Percentiles rank a stretch among this genome's conserved stretches.
Conservation (phyloP, 92 coral and sea anemone genomes). For the Porites evermanni region DNA sequence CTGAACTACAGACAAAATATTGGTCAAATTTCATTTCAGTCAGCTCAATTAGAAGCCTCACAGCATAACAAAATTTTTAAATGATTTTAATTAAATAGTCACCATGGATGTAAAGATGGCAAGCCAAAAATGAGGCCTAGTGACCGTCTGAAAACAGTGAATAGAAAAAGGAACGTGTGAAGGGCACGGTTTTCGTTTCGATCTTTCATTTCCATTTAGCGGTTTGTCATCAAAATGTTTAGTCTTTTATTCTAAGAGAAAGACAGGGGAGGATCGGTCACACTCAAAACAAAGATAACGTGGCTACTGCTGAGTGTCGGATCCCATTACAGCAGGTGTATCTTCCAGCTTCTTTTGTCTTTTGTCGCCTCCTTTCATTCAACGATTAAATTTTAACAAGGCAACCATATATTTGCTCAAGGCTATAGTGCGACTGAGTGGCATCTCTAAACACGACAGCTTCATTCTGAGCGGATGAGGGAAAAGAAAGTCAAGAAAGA, state of each 20-base stretch:
- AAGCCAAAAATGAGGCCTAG: neutral
- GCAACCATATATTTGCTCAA: conserved; percentile 6
- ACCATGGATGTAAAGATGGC: neutral
- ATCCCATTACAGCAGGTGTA: conserved; percentile 46
- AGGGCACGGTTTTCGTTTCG: neutral
- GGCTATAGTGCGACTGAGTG: neutral
- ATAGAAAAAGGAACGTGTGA: neutral
- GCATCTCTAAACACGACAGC: neutral
- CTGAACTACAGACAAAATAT: neutral
- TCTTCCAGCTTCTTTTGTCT: conserved; percentile 22
- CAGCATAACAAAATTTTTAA: neutral
- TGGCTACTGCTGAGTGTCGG: neutral
- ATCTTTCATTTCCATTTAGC: neutral
- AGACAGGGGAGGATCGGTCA: neutral
- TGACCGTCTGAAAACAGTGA: neutral
- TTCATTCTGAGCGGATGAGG: neutral
- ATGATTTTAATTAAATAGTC: neutral
- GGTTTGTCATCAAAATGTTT: neutral
- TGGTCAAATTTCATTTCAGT: neutral
- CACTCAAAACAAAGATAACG: conserved; percentile 16
- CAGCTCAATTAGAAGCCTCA: neutral
- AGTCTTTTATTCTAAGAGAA: neutral
- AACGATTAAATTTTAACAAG: conserved; percentile 26
- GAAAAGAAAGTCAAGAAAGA: neutral
- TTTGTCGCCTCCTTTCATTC: conserved; percentile 18